Evolutionary conservation across 92 coral and sea anemone genomes (phyloP), one percentile per base, ranked within the genome.

Genomic region (Pocillopora grandis): DNA sequence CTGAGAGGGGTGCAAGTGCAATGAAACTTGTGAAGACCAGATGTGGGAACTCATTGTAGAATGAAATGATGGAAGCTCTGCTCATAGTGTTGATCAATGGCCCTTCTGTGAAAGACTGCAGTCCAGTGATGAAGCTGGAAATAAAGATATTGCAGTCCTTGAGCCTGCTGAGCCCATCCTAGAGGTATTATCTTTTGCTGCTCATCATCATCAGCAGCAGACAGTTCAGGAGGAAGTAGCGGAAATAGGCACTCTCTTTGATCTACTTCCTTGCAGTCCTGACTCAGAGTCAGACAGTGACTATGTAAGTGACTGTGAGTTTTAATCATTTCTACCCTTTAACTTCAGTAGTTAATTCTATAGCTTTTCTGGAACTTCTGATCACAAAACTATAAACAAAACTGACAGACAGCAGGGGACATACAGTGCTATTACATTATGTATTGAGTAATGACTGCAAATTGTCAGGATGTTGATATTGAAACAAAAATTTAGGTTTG

Each of bases 61-160:
- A 80, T 67, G 76, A 80, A 13, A 80, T 65, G 64, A 15, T 80
- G 76, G 75, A 67, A 80, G 42, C 35, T 66, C 84, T 80, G 27
- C 76, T 49, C 62, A 80, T 80, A 63, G 76, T 80, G n/a, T 66
- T 66, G 42, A 80, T 80, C 33, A 67, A 48, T 42, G 76, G 84
- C 48, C 84, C 84, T 66, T 66, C 84, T 66, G 76, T 80, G 76
- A 66, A 80, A 80, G 84, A 63, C 84, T 66, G 84, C 55, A 76
- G 76, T 19, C 76, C 66, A 80, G 84, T 80, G 76, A 62, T 80
- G 37, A 66, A 66, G 76, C 19, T 80, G 19, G 63, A 76, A 9
- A 59, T 80, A 5, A 62, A 62, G 66, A 62, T 13, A 62, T 62
- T 13, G 9, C 66, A 62, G 66, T 62, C 31, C 3, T 62, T 62